Base-by-base conservation (phyloP, 2,797 vertebrate genomes). In the Rhinella marina region DNA sequence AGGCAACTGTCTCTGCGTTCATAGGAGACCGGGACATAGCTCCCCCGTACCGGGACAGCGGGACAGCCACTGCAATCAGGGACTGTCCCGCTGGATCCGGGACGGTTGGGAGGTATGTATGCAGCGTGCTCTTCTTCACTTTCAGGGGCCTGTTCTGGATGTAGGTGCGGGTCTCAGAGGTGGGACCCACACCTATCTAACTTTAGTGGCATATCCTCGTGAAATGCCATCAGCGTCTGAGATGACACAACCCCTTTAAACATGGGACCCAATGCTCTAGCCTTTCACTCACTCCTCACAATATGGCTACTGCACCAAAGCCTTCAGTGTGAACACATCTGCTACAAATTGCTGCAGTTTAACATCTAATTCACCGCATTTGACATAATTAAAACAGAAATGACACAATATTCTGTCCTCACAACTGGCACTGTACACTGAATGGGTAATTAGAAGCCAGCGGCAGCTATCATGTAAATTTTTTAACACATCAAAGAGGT, bases 401-500 rank as follows among this genome's bases (percentile, higher is more conserved):
- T 52, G 14, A 52, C 50, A 77, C 48, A 77, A 77, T 25, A 54
- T 54, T 54, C 75, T 3, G 48, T 25, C 75, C 12, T 52, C 25
- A 13, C 75, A 17, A 14, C 50, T 14, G 1, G 6, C 75, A 23
- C 21, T 5, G 23, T 54, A 25, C 12, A 25, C 75, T 16, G 23
- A 50, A 54, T 25, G 10, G 75, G 75, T 77, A n/a, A 77, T 54
- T 77, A 77, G 7, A 10, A 25, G 23, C 12, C 21, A 23, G 50
- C 72, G 13, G 41, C 75, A n/a, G 75, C 50, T n/a, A 77, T 77
- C 48, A 77, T 54, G n/a, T 77, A n/a, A 77, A 77, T 77, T 77
- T 73, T 77, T 77, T 77, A 87, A 76, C 79, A 82, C 52, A 54
- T 72, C 86, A 87, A 87, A 87, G 56, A 82, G 70, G 79, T 82